Conservation (phyloP, 2,113 vertebrate genomes). For the Paratilapia polleni region DNA sequence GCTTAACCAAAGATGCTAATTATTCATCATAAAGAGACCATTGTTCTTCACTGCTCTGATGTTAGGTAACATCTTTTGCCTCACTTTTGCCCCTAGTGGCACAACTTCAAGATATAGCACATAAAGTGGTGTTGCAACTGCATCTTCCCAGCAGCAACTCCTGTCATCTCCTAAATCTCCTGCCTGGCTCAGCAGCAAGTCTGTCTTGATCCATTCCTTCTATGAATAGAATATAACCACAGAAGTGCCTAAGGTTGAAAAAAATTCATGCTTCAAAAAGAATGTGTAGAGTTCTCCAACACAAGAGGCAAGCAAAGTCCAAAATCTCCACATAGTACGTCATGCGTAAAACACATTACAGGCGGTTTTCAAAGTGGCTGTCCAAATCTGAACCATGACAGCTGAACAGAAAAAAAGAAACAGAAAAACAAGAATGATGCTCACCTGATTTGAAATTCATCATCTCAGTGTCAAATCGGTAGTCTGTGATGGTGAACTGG, state of each 20-base stretch:
- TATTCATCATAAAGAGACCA: slow-evolving; percentile 20
- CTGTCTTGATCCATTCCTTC: slow-evolving; percentile 51
- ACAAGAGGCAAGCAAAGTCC: not conserved
- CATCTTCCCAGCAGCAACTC: slow-evolving; percentile 20
- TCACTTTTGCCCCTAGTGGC: slow-evolving; percentile 11
- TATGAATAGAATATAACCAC: slow-evolving; percentile 54
- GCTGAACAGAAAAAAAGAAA: not conserved
- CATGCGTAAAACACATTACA: slow-evolving; percentile 1
- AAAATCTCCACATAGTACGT: not conserved
- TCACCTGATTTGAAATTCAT: slow-evolving; percentile 98
- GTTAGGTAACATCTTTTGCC: not conserved
- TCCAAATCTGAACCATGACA: not conserved
- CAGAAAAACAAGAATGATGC: not conserved
- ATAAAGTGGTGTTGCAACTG: slow-evolving; percentile 2
- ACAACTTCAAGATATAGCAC: not conserved
- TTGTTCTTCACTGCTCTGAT: slow-evolving; percentile 17
- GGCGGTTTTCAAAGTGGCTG: not conserved
- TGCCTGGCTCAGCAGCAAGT: slow-evolving; percentile 39
- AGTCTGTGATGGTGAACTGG: slow-evolving; percentile 96
- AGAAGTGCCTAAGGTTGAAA: slow-evolving; percentile 10
- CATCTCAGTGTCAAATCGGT: slow-evolving; percentile 90
- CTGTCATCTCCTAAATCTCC: slow-evolving; percentile 40
- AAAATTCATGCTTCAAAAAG: slow-evolving; percentile 40
- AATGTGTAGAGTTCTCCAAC: not conserved
- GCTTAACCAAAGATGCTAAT: slow-evolving; percentile 10